These are phyloP conservation scores for Tachypleus tridentatus DNA, from an alignment of 1,140 invertebrate genomes.

Conservation along the genomic window DNA sequence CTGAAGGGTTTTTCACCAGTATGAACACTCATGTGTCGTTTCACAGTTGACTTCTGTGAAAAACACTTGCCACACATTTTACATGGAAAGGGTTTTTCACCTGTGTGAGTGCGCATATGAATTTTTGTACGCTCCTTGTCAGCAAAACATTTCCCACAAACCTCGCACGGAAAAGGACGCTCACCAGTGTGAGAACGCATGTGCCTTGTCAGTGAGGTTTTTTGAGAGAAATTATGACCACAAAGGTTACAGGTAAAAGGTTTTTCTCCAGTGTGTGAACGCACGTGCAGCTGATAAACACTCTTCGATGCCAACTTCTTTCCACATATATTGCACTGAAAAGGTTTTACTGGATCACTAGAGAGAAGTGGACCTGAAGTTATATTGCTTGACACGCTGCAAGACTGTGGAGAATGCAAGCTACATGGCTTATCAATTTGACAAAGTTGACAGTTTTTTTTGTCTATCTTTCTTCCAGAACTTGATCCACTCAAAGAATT, in stretches of 20 bases:
- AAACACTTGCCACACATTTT: conserved; percentile 45
- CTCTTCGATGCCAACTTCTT: conserved; percentile 27
- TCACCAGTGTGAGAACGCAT: conserved; percentile 51
- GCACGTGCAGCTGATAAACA: conserved; percentile 38
- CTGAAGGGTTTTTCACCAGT: conserved; percentile 86
- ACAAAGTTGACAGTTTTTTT: no score
- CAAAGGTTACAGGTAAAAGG: conserved; percentile 91
- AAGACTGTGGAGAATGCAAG: no score
- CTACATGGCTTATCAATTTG: no score
- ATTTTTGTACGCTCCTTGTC: conserved; percentile 26
- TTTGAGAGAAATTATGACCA: conserved; percentile 57
- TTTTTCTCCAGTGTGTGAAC: conserved; percentile 51
- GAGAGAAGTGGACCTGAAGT: conserved; percentile 17
- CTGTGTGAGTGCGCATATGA: conserved; percentile 74
- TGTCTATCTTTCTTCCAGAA: no score
- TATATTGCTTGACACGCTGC: no score
- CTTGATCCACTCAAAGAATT: no score
- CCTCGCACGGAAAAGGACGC: conserved; percentile 28
- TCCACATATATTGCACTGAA: conserved; percentile 23
- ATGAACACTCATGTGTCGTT: conserved; percentile 90
- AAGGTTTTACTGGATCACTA: conserved; percentile 25
- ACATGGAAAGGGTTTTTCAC: conserved; percentile 46
- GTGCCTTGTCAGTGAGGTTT: conserved; percentile 46
- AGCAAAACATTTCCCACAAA: conserved; percentile 25
- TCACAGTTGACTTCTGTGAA: conserved; percentile 67